Conservation (phyloP, 1,140 invertebrate genomes). For the Diorhabda carinulata region DNA sequence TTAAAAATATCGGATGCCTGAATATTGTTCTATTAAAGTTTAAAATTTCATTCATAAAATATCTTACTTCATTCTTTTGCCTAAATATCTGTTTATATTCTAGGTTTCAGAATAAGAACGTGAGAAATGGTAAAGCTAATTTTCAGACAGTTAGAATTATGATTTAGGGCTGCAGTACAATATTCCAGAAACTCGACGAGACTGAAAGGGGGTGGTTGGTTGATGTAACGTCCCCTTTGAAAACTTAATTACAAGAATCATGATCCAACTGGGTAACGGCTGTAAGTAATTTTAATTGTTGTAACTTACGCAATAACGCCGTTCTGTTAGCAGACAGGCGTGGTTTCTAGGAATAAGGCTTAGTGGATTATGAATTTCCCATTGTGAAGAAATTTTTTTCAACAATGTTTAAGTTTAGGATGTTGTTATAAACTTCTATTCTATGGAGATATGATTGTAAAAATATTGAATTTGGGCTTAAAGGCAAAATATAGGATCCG, state of each 20-base stretch:
- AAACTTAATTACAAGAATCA: constrained; percentile 37
- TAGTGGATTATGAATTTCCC: background rate
- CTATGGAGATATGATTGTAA: no score
- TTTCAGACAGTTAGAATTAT: constrained; percentile 26
- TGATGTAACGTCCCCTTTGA: constrained; percentile 29
- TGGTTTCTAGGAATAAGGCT: constrained; percentile 1
- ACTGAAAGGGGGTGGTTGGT: constrained; percentile 20
- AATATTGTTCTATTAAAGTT: no score
- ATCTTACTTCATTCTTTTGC: no score
- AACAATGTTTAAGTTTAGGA: no score
- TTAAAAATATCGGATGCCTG: no score
- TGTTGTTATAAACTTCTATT: no score
- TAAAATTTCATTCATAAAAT: no score
- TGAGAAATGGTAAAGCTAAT: constrained; percentile 16
- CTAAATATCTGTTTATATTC: background rate
- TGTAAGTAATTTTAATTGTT: constrained; percentile 31
- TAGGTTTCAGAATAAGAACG: background rate
- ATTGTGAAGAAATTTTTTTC: no score
- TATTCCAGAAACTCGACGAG: constrained; percentile 29
- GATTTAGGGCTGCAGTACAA: constrained; percentile 21
- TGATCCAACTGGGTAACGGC: constrained; percentile 28
- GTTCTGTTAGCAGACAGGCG: constrained; percentile 6
- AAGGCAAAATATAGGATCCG: no score
- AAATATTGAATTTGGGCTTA: no score
- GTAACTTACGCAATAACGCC: constrained; percentile 24